phyloP scores from a whole-genome alignment of 2,888 invertebrate genomes.

The Crematogaster levior region DNA sequence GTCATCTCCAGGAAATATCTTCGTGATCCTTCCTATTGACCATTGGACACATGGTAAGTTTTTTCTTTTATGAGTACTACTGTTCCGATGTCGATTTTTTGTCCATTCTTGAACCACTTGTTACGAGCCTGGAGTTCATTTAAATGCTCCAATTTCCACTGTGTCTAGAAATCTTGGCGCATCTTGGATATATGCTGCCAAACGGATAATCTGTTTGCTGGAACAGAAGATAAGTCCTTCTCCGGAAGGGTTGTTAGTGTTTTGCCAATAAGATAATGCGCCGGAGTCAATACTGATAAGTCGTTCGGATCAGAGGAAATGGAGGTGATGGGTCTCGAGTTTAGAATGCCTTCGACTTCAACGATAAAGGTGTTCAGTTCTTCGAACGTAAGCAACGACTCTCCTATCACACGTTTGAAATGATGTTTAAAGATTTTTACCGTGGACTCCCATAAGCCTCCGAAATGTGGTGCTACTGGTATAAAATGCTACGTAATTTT shows the following conservation, averaged over 20 bases:
- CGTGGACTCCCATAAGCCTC: slow-evolving; percentile 76
- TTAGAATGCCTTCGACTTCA: slow-evolving; percentile 66
- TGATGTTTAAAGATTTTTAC: slow-evolving; percentile 77
- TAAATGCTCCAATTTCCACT: slow-evolving; percentile 55
- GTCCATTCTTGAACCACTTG: slow-evolving; percentile 46
- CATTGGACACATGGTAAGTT: too few species aligned
- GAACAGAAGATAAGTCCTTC: slow-evolving; percentile 15
- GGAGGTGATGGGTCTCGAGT: slow-evolving; percentile 62
- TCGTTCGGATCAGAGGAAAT: slow-evolving; percentile 66
- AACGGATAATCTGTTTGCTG: slow-evolving; percentile 38
- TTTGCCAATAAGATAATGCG: slow-evolving; percentile 69
- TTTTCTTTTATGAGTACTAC: too few species aligned
- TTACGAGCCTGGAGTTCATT: slow-evolving; percentile 34
- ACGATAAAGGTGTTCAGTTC: slow-evolving; percentile 54
- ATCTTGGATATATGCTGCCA: slow-evolving; percentile 31
- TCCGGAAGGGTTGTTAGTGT: slow-evolving; percentile 65
- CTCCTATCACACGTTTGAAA: slow-evolving; percentile 64
- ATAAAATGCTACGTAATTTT: too few species aligned
- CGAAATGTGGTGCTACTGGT: slow-evolving; percentile 45
- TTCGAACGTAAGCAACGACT: slow-evolving; percentile 62
- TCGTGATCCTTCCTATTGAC: too few species aligned
- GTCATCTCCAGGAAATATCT: too few species aligned
- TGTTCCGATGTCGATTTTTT: too few species aligned
- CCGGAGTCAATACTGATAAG: slow-evolving; percentile 60
- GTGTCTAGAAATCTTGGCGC: slow-evolving; percentile 29